Evolutionary conservation across 2,888 invertebrate species (phyloP), one percentile per base, ranked within the genome.

Genomic region (Synergus japonicus): DNA sequence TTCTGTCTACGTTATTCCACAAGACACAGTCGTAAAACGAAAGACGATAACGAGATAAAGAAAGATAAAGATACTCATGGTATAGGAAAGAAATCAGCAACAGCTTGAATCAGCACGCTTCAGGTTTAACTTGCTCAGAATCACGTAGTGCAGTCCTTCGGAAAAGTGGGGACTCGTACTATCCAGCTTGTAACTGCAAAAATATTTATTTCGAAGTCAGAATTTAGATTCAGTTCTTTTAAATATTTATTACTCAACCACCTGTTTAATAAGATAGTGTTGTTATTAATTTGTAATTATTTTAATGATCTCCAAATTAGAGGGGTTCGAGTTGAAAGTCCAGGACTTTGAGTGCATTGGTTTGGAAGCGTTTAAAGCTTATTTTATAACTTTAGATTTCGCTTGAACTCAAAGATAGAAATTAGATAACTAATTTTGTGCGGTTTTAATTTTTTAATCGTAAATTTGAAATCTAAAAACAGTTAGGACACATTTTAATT

Each of bases 111-210:
- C 46, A 49, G 22, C 22, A 29, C 13, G 46, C 44, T 49, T 78
- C 43, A 79, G 15, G 41, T 43, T 49, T 67, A 63, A 46, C 44
- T 83, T 92, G 85, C 91, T 92, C 80, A 92, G 85, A 79, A 92
- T 92, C 18, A 89, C 81, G 78, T 91, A 91, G 82, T 90, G 89
- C 78, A 86, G 81, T 79, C 87, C 87, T 60, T 89, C 89, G 49
- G 89, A 88, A 65, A 86, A 84, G 15, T 88, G 77, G n/a, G 96
- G 96, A 44, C 94, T 95, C 1, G 95, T 95, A 85, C 95, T 95
- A 88, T 96, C 96, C 73, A 94, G 85, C 82, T 92, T 93, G 88
- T 95, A 96, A 85, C 95, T 95, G 90, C 81, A 93, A 92, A 84
- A 83, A 18, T 81, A 78, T 78, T 76, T 66, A 58, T 60, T 76